Base-by-base conservation (phyloP, 1,140 invertebrate species). In the Aricia agestis region DNA sequence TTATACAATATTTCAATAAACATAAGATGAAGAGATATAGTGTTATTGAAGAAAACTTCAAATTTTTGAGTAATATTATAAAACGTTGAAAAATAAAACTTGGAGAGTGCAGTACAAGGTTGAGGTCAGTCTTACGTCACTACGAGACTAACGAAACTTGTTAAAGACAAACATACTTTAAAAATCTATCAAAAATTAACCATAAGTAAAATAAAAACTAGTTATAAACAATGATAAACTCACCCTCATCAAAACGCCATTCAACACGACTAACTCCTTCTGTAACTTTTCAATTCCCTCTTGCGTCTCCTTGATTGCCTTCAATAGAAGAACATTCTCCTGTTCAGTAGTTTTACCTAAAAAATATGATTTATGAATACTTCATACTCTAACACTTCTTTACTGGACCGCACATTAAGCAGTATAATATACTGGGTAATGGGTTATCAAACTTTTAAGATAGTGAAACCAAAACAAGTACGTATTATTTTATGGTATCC, bases 241-340 rank as follows among this genome's bases (percentile, higher is more conserved):
- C 79, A 89, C 78, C 57, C 86, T 82, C 42, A 76, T 80, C 18
- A 89, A 66, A 65, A 82, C 83, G 31, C 78, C 84, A 74, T 83
- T 85, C 76, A 85, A 89, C 0, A 90, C 87, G 6, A 93, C 85
- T 13, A 97, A 82, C 78, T 96, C 95, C 78, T 95, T 95, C 41
- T 94, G 93, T 15, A 97, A 90, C 71, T 94, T 95, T 78, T 97
- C 96, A 52, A 97, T 97, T 2, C 94, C 94, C 68, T 94, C 94
- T 75, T 96, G 95, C 6, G 97, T 92, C 1, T 93, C 93, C 78
- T 96, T 97, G 41, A 97, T 95, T 0, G 96, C 95, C 58, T 93
- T 89, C 87, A 97, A 93, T 4, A 97, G 85, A 0, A 93, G 88
- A 19, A 95, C 93, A 70, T 94, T 94, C 79, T 97, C 96, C 59